phyloP scores from a whole-genome alignment of 23 tunicate species.

The Halocynthia roretzi region DNA sequence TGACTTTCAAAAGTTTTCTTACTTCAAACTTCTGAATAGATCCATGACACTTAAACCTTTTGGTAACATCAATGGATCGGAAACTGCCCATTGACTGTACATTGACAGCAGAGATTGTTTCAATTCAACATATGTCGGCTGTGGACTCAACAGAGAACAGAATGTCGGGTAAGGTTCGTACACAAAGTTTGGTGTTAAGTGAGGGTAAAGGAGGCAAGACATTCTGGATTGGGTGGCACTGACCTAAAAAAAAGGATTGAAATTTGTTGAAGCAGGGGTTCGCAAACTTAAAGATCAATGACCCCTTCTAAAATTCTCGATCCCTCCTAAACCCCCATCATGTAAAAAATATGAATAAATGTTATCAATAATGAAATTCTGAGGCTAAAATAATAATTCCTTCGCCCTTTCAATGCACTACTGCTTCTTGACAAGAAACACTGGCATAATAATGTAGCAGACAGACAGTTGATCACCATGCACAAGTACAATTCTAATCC shows the following conservation, averaged over 20 bases:
- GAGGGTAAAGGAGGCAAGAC: constrained; percentile 36
- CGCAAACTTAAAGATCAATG: neutral
- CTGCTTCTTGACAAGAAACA: no score
- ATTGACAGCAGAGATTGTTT: constrained; percentile 40
- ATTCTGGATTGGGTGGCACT: neutral
- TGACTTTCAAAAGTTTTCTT: neutral
- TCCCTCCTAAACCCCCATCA: no score
- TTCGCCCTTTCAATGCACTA: no score
- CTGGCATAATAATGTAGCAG: no score
- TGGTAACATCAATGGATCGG: constrained; percentile 55
- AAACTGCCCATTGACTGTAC: constrained; percentile 88
- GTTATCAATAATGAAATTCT: no score
- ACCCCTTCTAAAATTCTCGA: no score
- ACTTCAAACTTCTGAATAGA: constrained; percentile 51
- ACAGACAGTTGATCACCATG: no score
- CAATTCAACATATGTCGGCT: constrained; percentile 52
- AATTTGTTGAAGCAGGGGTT: neutral
- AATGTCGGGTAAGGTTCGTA: constrained; percentile 34
- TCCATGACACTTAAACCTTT: constrained; percentile 41
- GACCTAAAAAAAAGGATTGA: neutral
- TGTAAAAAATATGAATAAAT: no score
- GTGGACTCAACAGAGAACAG: constrained; percentile 66
- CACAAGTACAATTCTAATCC: no score
- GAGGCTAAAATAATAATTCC: no score
- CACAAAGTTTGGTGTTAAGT: constrained; percentile 35